Conservation (phyloP, 2,797 vertebrate genomes). For the Menidia menidia region DNA sequence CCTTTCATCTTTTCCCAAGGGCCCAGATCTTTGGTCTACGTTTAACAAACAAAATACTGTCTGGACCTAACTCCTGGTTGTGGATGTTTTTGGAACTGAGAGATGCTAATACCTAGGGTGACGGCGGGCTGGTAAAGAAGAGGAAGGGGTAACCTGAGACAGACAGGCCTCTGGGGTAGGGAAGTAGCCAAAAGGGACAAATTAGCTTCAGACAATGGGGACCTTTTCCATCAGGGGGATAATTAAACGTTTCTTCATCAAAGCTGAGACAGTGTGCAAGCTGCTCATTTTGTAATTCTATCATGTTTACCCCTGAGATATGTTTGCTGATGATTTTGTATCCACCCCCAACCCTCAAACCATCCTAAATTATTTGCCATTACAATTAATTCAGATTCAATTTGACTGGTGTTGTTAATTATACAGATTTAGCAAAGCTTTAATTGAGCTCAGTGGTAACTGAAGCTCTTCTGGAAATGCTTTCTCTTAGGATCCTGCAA, state of each 20-base stretch:
- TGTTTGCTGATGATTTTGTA: conserved; percentile 78
- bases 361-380: conserved; percentile 71
- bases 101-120: conserved; percentile 77
- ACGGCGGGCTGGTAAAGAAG: conserved; percentile 73
- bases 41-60: conserved; percentile 87
- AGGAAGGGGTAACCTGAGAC: conserved; percentile 83
- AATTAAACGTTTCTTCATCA: conserved; percentile 96
- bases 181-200: conserved; percentile 91
- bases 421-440: conserved; percentile 78
- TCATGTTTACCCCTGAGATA: conserved; percentile 87
- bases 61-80: conserved; percentile 72
- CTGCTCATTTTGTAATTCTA: conserved; percentile 95
- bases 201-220: conserved; percentile 90
- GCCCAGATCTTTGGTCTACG: conserved; percentile 81
- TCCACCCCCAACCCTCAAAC: conserved; percentile 62
- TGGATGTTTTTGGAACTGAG: conserved; percentile 70
- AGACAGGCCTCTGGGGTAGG: conserved; percentile 81
- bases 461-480: conserved; percentile 66
- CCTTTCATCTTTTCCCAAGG: conserved; percentile 85
- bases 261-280: conserved; percentile 93
- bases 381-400: conserved; percentile 81
- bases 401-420: conserved; percentile 90
- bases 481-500: conserved; percentile 46
- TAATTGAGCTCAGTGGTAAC: conserved; percentile 78
- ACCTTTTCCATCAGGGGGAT: conserved; percentile 89